Evolutionary conservation across 2,113 vertebrate genomes (phyloP).

Genomic region (Nibea coibor): DNA sequence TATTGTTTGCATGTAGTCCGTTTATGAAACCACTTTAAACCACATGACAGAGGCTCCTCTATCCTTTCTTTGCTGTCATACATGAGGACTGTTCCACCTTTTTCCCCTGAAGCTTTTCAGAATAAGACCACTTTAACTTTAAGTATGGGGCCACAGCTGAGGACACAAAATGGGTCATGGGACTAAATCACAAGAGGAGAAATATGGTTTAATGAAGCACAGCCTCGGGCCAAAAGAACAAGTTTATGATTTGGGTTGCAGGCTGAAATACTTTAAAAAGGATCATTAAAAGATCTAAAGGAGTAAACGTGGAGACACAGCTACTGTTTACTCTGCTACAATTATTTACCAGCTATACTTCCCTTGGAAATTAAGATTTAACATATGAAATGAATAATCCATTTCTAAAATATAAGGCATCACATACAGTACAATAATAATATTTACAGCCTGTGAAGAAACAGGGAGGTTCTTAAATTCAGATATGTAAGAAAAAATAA

Average conservation of each 20-base stretch:
- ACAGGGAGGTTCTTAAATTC: neutral
- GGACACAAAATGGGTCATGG: constrained; percentile 69
- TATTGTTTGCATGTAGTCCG: neutral
- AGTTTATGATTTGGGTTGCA: constrained; percentile 43
- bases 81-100: neutral
- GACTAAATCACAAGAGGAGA: constrained; percentile 77
- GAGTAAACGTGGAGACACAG: constrained; percentile 20
- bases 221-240: constrained; percentile 46
- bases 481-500: neutral
- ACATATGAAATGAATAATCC: neutral
- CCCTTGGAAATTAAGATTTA: neutral
- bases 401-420: neutral
- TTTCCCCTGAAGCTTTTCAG: constrained; percentile 15
- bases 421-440: too few species aligned
- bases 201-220: constrained; percentile 58
- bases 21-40: neutral
- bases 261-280: constrained; percentile 52
- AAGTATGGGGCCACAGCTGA: constrained; percentile 20
- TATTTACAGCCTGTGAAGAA: too few species aligned
- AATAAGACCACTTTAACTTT: constrained; percentile 27
- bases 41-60: neutral
- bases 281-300: constrained; percentile 58
- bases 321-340: neutral
- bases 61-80: neutral
- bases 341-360: neutral